These are phyloP conservation scores for Catocala sponsa DNA, from an alignment of 2,888 invertebrate species.

Conservation along the genomic window DNA sequence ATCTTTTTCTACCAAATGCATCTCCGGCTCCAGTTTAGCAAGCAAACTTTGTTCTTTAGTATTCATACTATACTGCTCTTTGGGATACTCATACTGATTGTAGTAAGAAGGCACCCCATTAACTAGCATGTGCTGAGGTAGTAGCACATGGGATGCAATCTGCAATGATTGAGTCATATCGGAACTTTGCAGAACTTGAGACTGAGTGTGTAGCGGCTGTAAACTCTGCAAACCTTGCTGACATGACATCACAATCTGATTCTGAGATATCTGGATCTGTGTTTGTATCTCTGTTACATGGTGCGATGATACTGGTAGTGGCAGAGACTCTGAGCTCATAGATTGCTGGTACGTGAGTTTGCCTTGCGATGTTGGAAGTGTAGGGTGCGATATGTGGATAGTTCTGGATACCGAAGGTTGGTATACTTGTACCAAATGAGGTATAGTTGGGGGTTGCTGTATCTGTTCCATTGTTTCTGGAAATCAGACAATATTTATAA, in stretches of 20 bases:
- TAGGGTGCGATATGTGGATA: constrained; percentile 71
- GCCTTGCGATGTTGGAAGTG: constrained; percentile 67
- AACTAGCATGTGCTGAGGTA: constrained; percentile 76
- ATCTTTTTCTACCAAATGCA: constrained; percentile 56
- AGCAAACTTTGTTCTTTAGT: constrained; percentile 69
- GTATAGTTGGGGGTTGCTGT: constrained; percentile 64
- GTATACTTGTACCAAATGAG: constrained; percentile 78
- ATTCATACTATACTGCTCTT: constrained; percentile 59
- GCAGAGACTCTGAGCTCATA: constrained; percentile 68
- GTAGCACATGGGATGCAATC: constrained; percentile 74
- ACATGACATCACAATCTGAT: constrained; percentile 77
- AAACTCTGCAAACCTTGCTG: constrained; percentile 73
- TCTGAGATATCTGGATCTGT: constrained; percentile 68
- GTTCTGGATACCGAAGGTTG: constrained; percentile 62
- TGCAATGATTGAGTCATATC: constrained; percentile 72
- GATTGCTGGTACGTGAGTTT: constrained; percentile 76
- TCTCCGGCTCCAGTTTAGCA: constrained; percentile 67
- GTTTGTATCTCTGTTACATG: constrained; percentile 59
- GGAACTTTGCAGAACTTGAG: constrained; percentile 63
- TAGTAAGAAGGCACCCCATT: constrained; percentile 72
- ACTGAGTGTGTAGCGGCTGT: constrained; percentile 58
- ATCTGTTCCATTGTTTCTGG: constrained; percentile 73
- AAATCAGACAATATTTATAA: constrained; percentile 22
- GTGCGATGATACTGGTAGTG: constrained; percentile 68
- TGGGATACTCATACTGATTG: constrained; percentile 72